phyloP scores from a whole-genome alignment of 2,113 vertebrate genomes.

The Alectura lathami region DNA sequence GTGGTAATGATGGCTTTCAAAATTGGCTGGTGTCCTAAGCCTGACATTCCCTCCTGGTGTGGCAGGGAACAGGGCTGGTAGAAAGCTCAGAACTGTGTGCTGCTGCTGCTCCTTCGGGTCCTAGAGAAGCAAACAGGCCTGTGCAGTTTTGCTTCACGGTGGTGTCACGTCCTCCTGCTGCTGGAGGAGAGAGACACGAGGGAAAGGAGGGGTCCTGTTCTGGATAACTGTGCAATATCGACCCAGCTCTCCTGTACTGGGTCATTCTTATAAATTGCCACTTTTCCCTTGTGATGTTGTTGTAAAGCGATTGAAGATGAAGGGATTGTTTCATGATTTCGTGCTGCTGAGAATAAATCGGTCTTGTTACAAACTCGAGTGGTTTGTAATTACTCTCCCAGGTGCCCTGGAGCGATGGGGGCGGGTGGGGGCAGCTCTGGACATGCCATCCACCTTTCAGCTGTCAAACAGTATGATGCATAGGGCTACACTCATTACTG shows the following conservation, averaged over 20 bases:
- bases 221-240: background rate
- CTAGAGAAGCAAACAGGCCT: background rate
- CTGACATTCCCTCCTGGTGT: slow-evolving; percentile 23
- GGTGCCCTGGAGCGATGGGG: slow-evolving; percentile 67
- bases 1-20: slow-evolving; percentile 57
- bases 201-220: background rate
- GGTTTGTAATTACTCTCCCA: slow-evolving; percentile 67
- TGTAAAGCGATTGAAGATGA: slow-evolving; percentile 54
- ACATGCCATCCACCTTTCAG: slow-evolving; percentile 69
- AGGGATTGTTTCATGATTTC: slow-evolving; percentile 60
- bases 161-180: background rate
- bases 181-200: background rate
- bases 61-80: background rate
- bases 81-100: background rate
- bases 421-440: slow-evolving; percentile 68
- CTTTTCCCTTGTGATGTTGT: slow-evolving; percentile 44
- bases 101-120: slow-evolving; percentile 19
- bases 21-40: slow-evolving; percentile 24
- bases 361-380: slow-evolving; percentile 60
- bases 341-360: slow-evolving; percentile 75
- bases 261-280: slow-evolving; percentile 38
- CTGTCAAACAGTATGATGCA: slow-evolving; percentile 80
- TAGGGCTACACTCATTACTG: slow-evolving; percentile 84
- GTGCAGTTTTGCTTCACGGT: background rate
- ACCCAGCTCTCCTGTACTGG: slow-evolving; percentile 9